Evolutionary conservation across 2,113 vertebrate species (phyloP).

Genomic region (Heptranchias perlo): DNA sequence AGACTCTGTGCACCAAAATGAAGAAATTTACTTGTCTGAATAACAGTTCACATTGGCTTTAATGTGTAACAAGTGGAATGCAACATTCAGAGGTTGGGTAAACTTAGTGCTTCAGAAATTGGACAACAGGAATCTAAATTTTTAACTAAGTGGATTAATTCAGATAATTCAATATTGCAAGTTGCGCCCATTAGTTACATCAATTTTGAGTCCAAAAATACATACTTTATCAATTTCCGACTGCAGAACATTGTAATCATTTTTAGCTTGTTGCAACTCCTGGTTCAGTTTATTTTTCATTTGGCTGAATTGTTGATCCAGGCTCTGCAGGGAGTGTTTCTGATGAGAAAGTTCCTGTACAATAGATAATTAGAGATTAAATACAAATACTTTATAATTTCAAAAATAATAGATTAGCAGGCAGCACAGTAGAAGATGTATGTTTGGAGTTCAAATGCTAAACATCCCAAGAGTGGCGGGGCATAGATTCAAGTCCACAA

Average conservation of each 20-base stretch:
- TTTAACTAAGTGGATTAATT: neutral
- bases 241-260: slow-evolving; percentile 57
- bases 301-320: slow-evolving; percentile 71
- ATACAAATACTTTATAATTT: neutral
- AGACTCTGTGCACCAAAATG: neutral
- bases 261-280: slow-evolving; percentile 78
- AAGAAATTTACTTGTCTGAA: neutral
- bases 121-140: neutral
- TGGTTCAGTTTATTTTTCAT: slow-evolving; percentile 66
- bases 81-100: no score
- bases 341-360: slow-evolving; percentile 69
- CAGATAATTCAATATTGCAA: neutral
- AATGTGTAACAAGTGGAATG: neutral
- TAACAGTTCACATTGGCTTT: neutral
- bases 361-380: slow-evolving; percentile 15
- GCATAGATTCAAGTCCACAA: neutral
- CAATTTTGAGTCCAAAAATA: neutral
- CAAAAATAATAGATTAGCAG: neutral
- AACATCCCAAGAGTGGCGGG: neutral
- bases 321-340: slow-evolving; percentile 62
- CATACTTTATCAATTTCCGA: slow-evolving; percentile 76
- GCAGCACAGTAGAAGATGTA: neutral
- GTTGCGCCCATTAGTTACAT: neutral
- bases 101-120: neutral
- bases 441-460: neutral